Conservation (phyloP, 2,888 invertebrate genomes). For the Papilio protenor region DNA sequence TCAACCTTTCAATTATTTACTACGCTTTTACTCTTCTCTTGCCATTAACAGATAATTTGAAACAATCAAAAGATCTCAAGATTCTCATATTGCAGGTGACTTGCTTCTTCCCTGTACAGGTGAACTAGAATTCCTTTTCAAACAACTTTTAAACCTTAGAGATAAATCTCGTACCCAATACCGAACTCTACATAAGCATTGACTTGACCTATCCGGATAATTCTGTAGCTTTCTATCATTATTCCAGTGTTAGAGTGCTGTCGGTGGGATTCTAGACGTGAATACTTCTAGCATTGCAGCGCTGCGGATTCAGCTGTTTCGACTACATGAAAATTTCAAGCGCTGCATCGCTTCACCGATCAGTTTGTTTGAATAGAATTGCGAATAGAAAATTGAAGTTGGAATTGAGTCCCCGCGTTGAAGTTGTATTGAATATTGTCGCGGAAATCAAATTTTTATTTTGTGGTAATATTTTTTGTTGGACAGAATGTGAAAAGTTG, state of each 20-base stretch:
- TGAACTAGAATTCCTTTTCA: not conserved
- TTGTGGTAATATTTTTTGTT: conserved; percentile 2
- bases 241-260: conserved; percentile 17
- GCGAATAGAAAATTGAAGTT: conserved; percentile 36
- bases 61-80: not conserved
- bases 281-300: not conserved
- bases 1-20: too few species aligned
- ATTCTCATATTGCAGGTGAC: not conserved
- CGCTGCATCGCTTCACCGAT: not conserved
- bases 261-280: not conserved
- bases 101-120: not conserved
- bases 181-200: not conserved
- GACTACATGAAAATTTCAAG: conserved; percentile 11
- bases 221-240: conserved; percentile 19
- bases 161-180: not conserved
- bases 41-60: not conserved
- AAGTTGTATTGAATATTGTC: conserved; percentile 24
- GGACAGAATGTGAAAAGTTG: not conserved
- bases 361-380: conserved; percentile 30
- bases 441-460: conserved; percentile 17
- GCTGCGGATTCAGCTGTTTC: not conserved
- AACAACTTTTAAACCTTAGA: not conserved
- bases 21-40: not conserved
- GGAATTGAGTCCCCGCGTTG: conserved; percentile 25
- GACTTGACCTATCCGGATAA: not conserved